phyloP scores from a whole-genome alignment of 2,113 vertebrate genomes.

The Caretta caretta region DNA sequence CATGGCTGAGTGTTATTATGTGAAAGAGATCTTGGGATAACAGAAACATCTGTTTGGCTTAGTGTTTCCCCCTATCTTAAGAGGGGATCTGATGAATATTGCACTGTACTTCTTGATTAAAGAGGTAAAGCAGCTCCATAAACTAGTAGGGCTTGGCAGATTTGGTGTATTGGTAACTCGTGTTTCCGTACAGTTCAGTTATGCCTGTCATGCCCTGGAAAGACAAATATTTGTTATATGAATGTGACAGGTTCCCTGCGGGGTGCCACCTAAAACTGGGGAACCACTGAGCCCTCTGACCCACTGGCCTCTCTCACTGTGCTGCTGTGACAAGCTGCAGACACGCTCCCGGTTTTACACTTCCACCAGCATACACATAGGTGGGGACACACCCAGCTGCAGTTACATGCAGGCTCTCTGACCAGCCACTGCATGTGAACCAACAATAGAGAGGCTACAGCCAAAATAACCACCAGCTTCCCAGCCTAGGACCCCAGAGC shows the following conservation, averaged over 20 bases:
- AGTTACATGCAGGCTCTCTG: too few species aligned
- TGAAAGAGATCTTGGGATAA: not conserved
- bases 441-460: too few species aligned
- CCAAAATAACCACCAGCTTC: too few species aligned
- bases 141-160: not conserved
- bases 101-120: not conserved
- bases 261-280: not conserved
- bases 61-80: not conserved
- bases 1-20: not conserved
- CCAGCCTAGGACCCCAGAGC: too few species aligned
- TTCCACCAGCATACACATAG: too few species aligned
- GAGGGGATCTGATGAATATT: not conserved
- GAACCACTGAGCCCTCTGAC: too few species aligned
- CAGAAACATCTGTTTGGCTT: not conserved
- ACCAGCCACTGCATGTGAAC: too few species aligned
- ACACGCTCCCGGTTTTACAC: too few species aligned
- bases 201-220: not conserved
- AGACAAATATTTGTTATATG: not conserved
- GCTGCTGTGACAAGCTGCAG: too few species aligned
- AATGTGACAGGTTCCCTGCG: too few species aligned
- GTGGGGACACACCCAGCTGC: too few species aligned
- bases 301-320: too few species aligned
- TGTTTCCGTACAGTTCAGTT: not conserved
- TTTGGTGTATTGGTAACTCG: not conserved
- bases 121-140: not conserved